Evolutionary conservation across 2,113 vertebrate genomes (phyloP).

Genomic region (Chiloscyllium plagiosum): DNA sequence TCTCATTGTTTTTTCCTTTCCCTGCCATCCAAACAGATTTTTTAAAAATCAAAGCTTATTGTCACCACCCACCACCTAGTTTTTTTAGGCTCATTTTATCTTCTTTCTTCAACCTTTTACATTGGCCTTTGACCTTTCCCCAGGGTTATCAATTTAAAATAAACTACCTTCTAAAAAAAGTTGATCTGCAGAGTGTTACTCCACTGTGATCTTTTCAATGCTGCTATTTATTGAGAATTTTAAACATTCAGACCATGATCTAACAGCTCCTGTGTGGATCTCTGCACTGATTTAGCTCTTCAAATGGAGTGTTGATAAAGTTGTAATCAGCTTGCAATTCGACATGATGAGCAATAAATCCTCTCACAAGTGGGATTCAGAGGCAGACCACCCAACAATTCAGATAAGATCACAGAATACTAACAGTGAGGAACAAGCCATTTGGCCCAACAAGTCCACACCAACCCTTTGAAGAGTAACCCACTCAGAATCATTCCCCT

Average conservation of each 20-base stretch:
- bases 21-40: neutral
- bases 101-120: neutral
- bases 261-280: neutral
- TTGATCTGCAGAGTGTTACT: neutral
- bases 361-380: neutral
- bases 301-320: neutral
- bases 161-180: neutral
- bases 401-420: no score
- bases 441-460: no score
- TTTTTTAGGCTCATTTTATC: neutral
- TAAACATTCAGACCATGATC: neutral
- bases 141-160: neutral
- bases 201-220: slow-evolving; percentile 6
- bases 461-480: no score
- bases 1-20: neutral
- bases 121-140: neutral
- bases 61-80: neutral
- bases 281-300: neutral
- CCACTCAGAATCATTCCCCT: no score
- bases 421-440: no score
- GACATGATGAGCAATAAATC: neutral
- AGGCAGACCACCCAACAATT: neutral
- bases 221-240: neutral
- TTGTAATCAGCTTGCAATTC: neutral
- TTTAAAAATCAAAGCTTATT: neutral